Evolutionary conservation across 2,797 vertebrate genomes (phyloP).

Genomic region (Hylomyscus alleni): DNA sequence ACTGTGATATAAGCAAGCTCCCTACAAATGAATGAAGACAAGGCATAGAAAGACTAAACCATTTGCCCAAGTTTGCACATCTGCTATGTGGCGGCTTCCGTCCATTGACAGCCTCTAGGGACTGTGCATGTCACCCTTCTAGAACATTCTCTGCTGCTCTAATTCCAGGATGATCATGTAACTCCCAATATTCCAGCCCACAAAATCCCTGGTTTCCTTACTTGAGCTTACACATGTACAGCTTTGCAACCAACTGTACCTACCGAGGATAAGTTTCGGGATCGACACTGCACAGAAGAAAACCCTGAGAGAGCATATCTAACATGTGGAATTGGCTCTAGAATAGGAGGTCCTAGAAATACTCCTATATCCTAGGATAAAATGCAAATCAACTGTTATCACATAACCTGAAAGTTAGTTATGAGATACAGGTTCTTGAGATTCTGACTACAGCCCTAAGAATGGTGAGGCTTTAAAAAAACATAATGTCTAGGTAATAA

Average conservation of each 20-base stretch:
- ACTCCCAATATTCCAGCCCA: background rate
- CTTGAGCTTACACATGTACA: background rate
- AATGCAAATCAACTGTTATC: slow-evolving; percentile 56
- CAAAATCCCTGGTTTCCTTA: background rate
- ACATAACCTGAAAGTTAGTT: background rate
- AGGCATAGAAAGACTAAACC: slow-evolving; percentile 10
- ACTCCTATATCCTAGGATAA: background rate
- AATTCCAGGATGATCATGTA: background rate
- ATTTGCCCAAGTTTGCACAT: background rate
- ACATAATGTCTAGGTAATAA: slow-evolving; percentile 13
- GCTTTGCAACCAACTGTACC: background rate
- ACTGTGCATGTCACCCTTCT: background rate
- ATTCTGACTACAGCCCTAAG: background rate
- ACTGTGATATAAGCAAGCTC: background rate
- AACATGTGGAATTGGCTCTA: background rate
- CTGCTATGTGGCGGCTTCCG: background rate
- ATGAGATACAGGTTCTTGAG: slow-evolving; percentile 6
- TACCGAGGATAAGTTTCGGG: background rate
- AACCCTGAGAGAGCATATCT: background rate
- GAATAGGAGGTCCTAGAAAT: slow-evolving; percentile 18
- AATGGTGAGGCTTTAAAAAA: background rate
- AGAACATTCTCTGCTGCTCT: background rate
- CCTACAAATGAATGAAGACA: background rate
- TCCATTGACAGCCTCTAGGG: background rate
- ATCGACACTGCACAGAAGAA: background rate